These are phyloP conservation scores for Salpingus planirostris DNA, from an alignment of 2,888 invertebrate genomes.

Conservation along the genomic window DNA sequence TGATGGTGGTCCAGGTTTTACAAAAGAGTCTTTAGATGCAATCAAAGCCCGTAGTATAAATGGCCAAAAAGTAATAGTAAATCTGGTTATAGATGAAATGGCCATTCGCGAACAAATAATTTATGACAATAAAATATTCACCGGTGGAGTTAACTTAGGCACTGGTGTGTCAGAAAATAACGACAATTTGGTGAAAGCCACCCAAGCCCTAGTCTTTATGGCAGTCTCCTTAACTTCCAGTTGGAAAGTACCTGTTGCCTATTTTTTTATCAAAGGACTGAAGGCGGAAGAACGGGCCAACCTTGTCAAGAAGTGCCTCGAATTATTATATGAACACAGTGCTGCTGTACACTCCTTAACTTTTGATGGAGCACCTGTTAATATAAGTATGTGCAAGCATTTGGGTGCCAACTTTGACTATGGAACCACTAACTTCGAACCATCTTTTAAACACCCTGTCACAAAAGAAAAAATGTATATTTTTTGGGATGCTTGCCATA, in stretches of 20 bases:
- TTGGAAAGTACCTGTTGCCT: conserved; percentile 14
- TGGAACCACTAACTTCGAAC: not conserved
- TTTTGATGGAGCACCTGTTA: conserved; percentile 3
- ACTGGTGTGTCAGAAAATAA: not conserved
- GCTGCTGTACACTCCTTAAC: conserved; percentile 8
- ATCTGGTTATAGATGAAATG: not conserved
- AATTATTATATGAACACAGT: conserved; percentile 9
- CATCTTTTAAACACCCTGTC: conserved; percentile 3
- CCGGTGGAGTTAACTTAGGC: not conserved
- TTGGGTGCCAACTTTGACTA: conserved; percentile 11
- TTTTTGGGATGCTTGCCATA: conserved; percentile 9
- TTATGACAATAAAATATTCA: not conserved
- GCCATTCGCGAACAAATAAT: not conserved
- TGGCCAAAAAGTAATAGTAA: not conserved
- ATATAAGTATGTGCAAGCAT: conserved; percentile 10
- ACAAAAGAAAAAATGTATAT: conserved; percentile 8
- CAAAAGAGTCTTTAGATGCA: not conserved
- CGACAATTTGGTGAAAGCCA: not conserved
- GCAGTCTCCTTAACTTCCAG: conserved; percentile 5
- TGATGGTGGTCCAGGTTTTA: not conserved
- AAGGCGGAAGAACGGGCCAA: conserved; percentile 7
- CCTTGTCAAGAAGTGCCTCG: conserved; percentile 5
- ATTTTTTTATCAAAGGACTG: conserved; percentile 10
- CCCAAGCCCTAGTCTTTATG: conserved; percentile 6
- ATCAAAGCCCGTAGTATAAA: too few relatives aligned